Percentiles rank a stretch among this genome's conserved stretches.
Conservation (phyloP, 2,113 vertebrate species). For the Serilophus lunatus region DNA sequence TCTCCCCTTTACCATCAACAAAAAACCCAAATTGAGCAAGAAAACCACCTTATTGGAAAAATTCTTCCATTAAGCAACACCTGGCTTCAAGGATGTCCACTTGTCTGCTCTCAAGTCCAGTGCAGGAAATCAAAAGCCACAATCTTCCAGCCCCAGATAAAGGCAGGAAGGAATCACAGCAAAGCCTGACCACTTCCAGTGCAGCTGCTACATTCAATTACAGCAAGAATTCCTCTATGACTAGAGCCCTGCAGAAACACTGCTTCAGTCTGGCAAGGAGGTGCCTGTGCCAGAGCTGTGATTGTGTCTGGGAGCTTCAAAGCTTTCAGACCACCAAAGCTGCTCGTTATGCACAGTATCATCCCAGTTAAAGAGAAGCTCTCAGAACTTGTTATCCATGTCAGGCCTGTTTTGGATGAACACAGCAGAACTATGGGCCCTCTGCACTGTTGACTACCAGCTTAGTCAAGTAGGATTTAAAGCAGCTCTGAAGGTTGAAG, state of each 20-base stretch:
- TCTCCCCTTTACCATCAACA: not conserved
- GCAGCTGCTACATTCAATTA: not conserved
- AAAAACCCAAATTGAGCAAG: not conserved
- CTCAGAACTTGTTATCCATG: not conserved
- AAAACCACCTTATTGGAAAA: not conserved
- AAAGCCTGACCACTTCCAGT: not conserved
- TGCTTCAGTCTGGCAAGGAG: not conserved
- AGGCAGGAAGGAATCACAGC: not conserved
- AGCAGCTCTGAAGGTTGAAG: not conserved
- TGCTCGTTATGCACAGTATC: not conserved
- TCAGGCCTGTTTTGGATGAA: not conserved
- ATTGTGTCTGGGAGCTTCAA: not conserved
- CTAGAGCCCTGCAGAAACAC: not conserved
- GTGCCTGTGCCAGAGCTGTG: not conserved
- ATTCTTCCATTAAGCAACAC: not conserved
- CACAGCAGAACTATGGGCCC: not conserved
- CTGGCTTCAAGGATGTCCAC: not conserved
- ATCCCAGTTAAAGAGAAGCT: not conserved
- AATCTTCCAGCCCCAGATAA: not conserved
- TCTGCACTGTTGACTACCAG: not conserved
- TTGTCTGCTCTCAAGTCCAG: not conserved
- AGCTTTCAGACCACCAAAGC: not conserved
- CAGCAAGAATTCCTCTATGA: not conserved
- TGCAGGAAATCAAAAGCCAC: not conserved
- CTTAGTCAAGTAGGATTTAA: not conserved